Conservation (phyloP, 2,888 invertebrate genomes). For the Microctonus aethiopoides region DNA sequence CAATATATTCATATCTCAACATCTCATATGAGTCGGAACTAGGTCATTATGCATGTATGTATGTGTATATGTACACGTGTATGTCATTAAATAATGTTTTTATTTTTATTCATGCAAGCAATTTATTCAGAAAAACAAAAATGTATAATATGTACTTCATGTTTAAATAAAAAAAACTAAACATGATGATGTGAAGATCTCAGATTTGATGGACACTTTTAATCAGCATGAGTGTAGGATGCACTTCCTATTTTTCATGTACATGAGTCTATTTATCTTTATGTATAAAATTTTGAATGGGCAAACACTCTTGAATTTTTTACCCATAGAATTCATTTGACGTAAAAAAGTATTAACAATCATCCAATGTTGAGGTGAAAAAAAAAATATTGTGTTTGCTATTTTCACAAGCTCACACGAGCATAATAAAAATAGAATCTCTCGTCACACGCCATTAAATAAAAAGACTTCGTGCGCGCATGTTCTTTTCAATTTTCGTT, state of each 20-base stretch:
- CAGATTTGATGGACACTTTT: background rate
- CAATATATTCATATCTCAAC: background rate
- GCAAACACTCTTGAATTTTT: background rate
- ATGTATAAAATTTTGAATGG: background rate
- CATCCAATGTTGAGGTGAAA: background rate
- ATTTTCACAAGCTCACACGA: background rate
- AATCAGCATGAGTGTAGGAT: background rate
- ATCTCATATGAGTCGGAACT: background rate
- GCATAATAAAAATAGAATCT: conserved; percentile 9
- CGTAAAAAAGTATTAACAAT: background rate
- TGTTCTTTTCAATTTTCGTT: background rate
- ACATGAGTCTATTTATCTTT: background rate
- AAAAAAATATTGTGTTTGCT: background rate
- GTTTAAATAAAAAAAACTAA: background rate
- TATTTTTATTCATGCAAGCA: background rate
- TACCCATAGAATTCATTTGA: background rate
- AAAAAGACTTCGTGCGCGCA: background rate
- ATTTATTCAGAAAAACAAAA: background rate
- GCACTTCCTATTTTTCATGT: background rate
- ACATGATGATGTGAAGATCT: background rate
- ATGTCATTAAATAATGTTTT: background rate
- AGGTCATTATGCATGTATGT: background rate
- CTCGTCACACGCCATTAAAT: conserved; percentile 7
- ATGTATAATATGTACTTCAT: background rate
- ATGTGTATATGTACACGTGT: background rate